phyloP scores from a whole-genome alignment of 2,113 vertebrate genomes.

The Eonycteris spelaea region DNA sequence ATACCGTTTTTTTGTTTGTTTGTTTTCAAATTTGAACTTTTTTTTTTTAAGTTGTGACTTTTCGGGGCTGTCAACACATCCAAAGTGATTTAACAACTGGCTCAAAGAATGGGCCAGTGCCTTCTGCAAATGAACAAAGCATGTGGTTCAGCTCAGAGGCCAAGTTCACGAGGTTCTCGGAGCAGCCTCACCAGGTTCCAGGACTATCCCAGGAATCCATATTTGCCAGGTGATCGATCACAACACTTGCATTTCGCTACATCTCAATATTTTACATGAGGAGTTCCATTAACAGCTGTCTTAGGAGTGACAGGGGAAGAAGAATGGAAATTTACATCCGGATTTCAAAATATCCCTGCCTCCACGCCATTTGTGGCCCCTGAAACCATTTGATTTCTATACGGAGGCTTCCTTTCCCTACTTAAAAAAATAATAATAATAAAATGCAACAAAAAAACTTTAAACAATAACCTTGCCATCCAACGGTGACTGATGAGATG shows the following conservation, averaged over 20 bases:
- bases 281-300: not conserved
- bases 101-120: slow-evolving; percentile 43
- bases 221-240: not conserved
- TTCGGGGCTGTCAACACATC: slow-evolving; percentile 56
- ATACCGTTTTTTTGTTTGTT: slow-evolving; percentile 54
- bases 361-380: not conserved
- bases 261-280: not conserved
- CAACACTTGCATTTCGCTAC: not conserved
- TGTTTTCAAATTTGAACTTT: slow-evolving; percentile 45
- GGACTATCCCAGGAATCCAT: accelerated
- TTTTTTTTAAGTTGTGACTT: slow-evolving; percentile 46
- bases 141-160: not conserved
- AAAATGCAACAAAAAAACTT: not conserved
- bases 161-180: not conserved
- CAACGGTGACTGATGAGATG: slow-evolving; percentile 21
- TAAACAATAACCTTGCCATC: slow-evolving; percentile 49
- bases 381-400: slow-evolving; percentile 18
- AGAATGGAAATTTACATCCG: not conserved
- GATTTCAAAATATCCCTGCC: slow-evolving; percentile 18
- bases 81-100: slow-evolving; percentile 71
- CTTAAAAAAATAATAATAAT: not conserved
- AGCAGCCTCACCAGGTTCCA: slow-evolving; percentile 1
- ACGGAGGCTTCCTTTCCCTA: not conserved
- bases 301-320: slow-evolving; percentile 15
- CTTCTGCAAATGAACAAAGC: slow-evolving; percentile 49